phyloP scores from a whole-genome alignment of 2,888 invertebrate genomes.

The Cosmopolites sordidus region DNA sequence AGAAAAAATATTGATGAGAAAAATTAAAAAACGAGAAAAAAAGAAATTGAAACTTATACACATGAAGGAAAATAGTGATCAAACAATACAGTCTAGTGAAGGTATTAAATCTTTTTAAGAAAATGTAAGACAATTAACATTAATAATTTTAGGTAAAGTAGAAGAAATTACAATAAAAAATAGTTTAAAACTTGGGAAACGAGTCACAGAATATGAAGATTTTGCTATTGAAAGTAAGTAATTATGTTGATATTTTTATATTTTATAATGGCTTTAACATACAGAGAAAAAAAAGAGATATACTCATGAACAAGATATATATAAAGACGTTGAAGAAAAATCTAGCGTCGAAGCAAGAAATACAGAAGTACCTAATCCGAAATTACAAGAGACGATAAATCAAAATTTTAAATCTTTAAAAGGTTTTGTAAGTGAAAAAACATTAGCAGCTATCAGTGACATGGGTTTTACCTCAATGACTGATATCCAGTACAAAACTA shows the following conservation, averaged over 20 bases:
- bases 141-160: no score
- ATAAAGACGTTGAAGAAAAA: background rate
- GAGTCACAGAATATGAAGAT: no score
- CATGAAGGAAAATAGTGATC: constrained; percentile 52
- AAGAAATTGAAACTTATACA: constrained; percentile 60
- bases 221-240: no score
- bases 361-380: background rate
- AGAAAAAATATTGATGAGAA: constrained; percentile 39
- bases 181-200: no score
- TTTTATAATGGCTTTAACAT: no score
- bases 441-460: constrained; percentile 74
- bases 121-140: no score
- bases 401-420: constrained; percentile 39
- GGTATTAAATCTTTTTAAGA: no score
- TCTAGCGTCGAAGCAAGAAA: background rate
- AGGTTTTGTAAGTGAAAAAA: constrained; percentile 72
- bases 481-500: constrained; percentile 86
- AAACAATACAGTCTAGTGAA: no score
- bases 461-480: constrained; percentile 96
- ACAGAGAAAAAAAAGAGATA: no score
- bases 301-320: no score
- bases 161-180: no score
- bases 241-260: no score
- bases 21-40: constrained; percentile 74
- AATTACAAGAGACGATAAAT: constrained; percentile 34